Base-by-base conservation (phyloP, 2,888 invertebrate genomes). In the Cephus rjabovi region DNA sequence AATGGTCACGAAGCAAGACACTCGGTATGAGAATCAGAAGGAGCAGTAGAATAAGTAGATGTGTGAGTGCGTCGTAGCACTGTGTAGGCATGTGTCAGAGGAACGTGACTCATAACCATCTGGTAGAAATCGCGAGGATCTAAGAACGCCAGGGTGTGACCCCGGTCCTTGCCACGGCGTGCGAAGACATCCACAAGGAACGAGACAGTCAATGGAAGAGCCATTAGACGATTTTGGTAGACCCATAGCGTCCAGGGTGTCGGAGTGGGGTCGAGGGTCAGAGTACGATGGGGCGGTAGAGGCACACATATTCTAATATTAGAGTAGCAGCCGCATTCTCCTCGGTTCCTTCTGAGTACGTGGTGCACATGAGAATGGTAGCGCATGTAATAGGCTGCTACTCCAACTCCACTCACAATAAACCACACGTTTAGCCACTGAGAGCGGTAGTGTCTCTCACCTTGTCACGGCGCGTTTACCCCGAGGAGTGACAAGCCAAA, bases 101-200 rank as follows among this genome's bases (percentile, higher is more conserved):
- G 76, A 79, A 80, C 82, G 80, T 84, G 84, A 84, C 81, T 84
- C 84, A 84, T 83, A 82, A 75, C 82, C 83, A 82, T 81, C 84
- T 81, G 83, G 82, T 80, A 77, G 79, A 79, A 82, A 79, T 37
- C 79, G 30, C 69, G 75, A 76, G 70, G 35, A 70, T 56, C 56
- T 56, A 56, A 56, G 56, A 56, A 56, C 23, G 56, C 56, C 56
- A 56, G 56, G 56, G 56, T 56, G 56, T 56, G 56, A 9, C 56
- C 56, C 56, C 23, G 56, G 23, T 56, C 23, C 15, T 56, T 56
- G 56, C 23, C 9, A 56, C 6, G 56, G 23, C 0, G 56, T 56
- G 23, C 56, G 23, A 56, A 23, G 56, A 56, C 23, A 9, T 56
- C 56, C 56, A 56, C 56, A 56, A 56, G 56, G 56, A 56, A 23